Evolutionary conservation across 2,888 invertebrate species (phyloP), one percentile per base, ranked within the genome.

Genomic region (Thymelicus lineola): DNA sequence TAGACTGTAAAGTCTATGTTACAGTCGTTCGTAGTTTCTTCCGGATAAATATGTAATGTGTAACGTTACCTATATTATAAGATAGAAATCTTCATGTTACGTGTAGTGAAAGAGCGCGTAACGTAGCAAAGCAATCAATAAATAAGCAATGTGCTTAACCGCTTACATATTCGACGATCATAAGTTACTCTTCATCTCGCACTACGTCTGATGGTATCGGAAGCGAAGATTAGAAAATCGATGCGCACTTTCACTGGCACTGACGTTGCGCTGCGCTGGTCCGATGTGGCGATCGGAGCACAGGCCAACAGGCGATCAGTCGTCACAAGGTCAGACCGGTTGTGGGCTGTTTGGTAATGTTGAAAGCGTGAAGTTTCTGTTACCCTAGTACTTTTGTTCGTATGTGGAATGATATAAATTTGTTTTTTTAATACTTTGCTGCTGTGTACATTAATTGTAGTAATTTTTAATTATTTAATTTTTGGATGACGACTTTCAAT

Each of bases 191-290:
- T 46, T 55, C 53, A 53, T 53, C 36, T 57, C 60, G 3, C 46
- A 59, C 57, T 68, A 17, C 14, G 55, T 14, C 28, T 28, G 60
- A 57, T 63, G 67, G 66, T 57, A 48, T 68, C 71, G 84, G 86
- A 85, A 83, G 83, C 82, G 78, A 73, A 77, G 80, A 86, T 87
- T 88, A 87, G 88, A 86, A 88, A 88, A 88, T 83, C 80, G 80
- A 48, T 55, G 67, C 75, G 85, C 82, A 89, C 90, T 91, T 91
- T 91, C 90, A 86, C 90, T 87, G 86, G 81, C 85, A 84, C 84
- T 85, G 85, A 83, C 81, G 79, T 50, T 50, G 48, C 17, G 48
- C 48, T 15, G 42, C 48, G 15, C 15, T 72, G 67, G 70, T 70
- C 73, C 55, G 65, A 45, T 53, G 63, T 63, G 66, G 62, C 48